Base-by-base conservation (phyloP, 2,888 invertebrate species). In the Dynastes maya region DNA sequence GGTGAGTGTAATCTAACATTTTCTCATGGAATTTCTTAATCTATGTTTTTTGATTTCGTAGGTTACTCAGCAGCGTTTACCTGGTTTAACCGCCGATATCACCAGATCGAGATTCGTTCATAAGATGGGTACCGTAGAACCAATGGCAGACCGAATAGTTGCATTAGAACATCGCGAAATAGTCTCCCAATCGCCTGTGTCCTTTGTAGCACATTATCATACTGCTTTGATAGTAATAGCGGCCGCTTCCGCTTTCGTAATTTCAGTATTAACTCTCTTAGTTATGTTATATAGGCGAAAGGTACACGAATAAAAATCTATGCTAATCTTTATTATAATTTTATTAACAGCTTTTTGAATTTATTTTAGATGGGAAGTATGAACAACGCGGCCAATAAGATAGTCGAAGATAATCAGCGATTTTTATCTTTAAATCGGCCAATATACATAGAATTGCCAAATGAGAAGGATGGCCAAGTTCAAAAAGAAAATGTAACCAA, bases 231-330 rank as follows among this genome's bases (percentile, higher is more conserved):
- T 95, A 83, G 94, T 95, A 16, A 90, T 95, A 75, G 95, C 94
- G 32, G 94, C 95, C 0, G 94, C 94, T 6, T 95, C 95, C 3
- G 95, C 95, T 0, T 95, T 95, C 85, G 91, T 95, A 78, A 94
- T 95, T 86, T 94, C 94, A 86, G 93, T 95, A 27, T 90, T 95
- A 27, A 92, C 94, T 40, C 92, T 95, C 2, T 90, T 95, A 13
- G 91, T 95, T 2, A 93, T 95, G 91, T 88, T 95, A 13, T 95
- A 95, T 87, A 92, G 94, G 11, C 91, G 92, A 85, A 92, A 92
- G 87, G 91, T 90, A 83, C 81, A 82, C 83, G 13, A 45, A 45
- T 45, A 9, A 29, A 45, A 45, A 45, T 1, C 8, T 11, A 45
- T 45, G 2, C 45, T 45, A 8, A 11, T 45, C 2, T 45, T 45